Percentiles rank a stretch among this genome's conserved stretches.
Evolutionary conservation across 2,113 vertebrate genomes (phyloP).

Genomic region (Ancistrus triradiatus): DNA sequence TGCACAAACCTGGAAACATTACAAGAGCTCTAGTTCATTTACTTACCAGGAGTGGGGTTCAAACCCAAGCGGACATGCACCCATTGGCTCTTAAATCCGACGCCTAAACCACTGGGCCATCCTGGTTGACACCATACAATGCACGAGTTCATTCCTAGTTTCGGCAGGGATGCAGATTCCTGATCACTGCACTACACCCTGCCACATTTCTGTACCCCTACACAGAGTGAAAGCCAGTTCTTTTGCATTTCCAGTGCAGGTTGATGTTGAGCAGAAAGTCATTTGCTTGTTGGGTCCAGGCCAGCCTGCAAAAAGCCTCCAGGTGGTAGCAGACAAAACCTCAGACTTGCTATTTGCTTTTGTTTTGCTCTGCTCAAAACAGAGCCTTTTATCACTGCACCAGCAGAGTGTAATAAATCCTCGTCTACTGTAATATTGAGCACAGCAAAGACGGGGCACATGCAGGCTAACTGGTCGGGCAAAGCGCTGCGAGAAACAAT

Average conservation of each 20-base stretch:
- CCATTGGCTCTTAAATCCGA: too few species aligned
- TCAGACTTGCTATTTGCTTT: constrained; percentile 9
- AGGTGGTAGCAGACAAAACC: not conserved
- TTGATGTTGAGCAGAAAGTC: not conserved
- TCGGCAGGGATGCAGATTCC: too few species aligned
- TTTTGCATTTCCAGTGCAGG: not conserved
- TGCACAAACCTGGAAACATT: too few species aligned
- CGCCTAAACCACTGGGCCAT: too few species aligned
- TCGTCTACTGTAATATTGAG: constrained; percentile 17
- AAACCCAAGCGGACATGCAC: too few species aligned
- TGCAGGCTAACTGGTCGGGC: not conserved
- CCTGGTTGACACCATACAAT: too few species aligned
- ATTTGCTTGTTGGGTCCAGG: not conserved
- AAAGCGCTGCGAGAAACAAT: constrained; percentile 19
- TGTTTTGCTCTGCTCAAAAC: not conserved
- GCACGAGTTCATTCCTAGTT: too few species aligned
- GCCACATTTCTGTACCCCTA: too few species aligned
- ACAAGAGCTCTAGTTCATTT: too few species aligned
- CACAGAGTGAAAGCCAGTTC: too few species aligned
- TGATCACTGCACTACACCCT: too few species aligned
- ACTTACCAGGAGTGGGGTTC: too few species aligned
- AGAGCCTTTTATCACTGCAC: not conserved
- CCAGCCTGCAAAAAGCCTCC: not conserved
- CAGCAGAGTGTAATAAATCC: constrained; percentile 4
- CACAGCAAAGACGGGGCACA: constrained; percentile 12